phyloP scores from a whole-genome alignment of 1,140 invertebrate genomes.

The Temnothorax nylanderi region DNA sequence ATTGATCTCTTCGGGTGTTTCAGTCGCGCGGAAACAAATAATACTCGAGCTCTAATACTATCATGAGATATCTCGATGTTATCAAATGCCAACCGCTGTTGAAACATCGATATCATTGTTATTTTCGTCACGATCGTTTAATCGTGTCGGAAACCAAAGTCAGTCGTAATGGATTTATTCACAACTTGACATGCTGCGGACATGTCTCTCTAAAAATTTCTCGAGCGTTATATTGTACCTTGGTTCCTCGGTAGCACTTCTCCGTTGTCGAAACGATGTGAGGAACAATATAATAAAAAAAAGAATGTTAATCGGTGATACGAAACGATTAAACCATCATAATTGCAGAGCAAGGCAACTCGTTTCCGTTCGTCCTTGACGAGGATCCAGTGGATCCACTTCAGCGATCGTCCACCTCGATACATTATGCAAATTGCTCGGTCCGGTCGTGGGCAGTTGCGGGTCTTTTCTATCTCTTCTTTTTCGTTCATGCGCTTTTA shows the following conservation, averaged over 20 bases:
- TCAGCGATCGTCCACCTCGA: slow-evolving; percentile 60
- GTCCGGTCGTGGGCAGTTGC: slow-evolving; percentile 28
- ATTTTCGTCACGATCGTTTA: background rate
- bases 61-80: background rate
- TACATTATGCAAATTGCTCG: slow-evolving; percentile 64
- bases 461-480: background rate
- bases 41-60: background rate
- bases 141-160: background rate
- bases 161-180: no score
- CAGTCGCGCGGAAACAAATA: background rate
- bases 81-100: background rate
- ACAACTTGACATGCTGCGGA: no score
- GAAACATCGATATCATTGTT: background rate
- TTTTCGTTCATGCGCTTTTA: background rate
- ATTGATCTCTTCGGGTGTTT: slow-evolving; percentile 22
- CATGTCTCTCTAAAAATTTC: background rate
- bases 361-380: slow-evolving; percentile 61
- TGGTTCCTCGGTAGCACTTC: background rate
- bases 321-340: slow-evolving; percentile 57
- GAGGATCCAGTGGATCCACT: slow-evolving; percentile 65
- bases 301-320: background rate
- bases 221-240: no score
- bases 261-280: background rate
- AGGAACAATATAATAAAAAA: background rate
- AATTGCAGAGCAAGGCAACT: slow-evolving; percentile 58